These are phyloP conservation scores for Micrasema longulum DNA, from an alignment of 1,140 invertebrate genomes.

Conservation along the genomic window DNA sequence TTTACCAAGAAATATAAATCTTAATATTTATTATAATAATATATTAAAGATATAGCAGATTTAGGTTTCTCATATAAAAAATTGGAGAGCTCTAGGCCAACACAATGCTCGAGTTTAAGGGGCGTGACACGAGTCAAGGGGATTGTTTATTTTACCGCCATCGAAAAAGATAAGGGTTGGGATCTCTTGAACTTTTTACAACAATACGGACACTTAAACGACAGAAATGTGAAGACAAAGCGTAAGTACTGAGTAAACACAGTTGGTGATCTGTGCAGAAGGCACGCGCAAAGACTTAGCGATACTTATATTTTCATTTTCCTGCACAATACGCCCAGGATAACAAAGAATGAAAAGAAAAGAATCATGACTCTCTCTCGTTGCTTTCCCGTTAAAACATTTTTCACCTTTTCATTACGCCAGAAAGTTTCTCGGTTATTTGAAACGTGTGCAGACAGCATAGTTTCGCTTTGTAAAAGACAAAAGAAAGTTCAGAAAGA, in stretches of 20 bases:
- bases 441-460: conserved; percentile 4
- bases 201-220: not conserved
- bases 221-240: conserved; percentile 8
- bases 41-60: no score
- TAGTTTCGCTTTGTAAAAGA: conserved; percentile 11
- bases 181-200: no score
- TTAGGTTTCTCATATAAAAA: no score
- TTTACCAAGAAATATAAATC: no score
- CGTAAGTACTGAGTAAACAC: conserved; percentile 25
- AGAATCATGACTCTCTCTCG: not conserved
- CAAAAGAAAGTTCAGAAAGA: conserved; percentile 19
- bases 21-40: no score
- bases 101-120: no score
- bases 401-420: conserved; percentile 19
- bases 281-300: conserved; percentile 29
- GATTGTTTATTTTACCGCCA: no score
- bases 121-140: no score
- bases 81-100: no score
- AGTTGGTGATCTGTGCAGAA: conserved; percentile 31
- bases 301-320: conserved; percentile 16
- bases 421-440: conserved; percentile 10
- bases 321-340: not conserved
- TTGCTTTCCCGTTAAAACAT: not conserved
- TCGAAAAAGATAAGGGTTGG: no score
- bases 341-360: conserved; percentile 8